Evolutionary conservation across 53 echinoderm and acorn worm species (phyloP).

Genomic region (Hippasteria phrygiana): DNA sequence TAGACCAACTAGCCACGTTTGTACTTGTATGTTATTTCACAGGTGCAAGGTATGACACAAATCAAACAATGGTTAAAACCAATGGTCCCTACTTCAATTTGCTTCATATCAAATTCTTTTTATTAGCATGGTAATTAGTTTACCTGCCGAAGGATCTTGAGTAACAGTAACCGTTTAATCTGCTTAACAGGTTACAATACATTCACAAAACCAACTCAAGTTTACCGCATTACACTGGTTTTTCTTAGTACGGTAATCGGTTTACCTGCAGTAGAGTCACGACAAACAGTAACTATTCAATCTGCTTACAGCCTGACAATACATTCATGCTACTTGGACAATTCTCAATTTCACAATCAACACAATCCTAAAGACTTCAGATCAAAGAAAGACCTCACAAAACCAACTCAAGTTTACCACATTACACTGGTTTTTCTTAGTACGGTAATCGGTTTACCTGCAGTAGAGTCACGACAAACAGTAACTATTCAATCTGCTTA

Average conservation of each 20-base stretch:
- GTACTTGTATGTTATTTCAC: too few relatives aligned
- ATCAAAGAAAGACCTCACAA: too few relatives aligned
- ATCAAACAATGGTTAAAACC: too few relatives aligned
- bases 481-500: slow-evolving; percentile 54
- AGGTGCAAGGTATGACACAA: too few relatives aligned
- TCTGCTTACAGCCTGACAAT: slow-evolving; percentile 71
- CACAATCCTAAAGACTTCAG: too few relatives aligned
- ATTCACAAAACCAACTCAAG: slow-evolving; percentile 24
- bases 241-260: neutral
- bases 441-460: slow-evolving; percentile 40
- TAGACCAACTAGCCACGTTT: too few relatives aligned
- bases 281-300: slow-evolving; percentile 68
- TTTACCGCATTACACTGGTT: neutral
- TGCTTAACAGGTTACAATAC: slow-evolving; percentile 54
- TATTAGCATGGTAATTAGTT: neutral
- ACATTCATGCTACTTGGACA: slow-evolving; percentile 52
- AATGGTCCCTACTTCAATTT: too few relatives aligned
- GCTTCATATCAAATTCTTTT: neutral
- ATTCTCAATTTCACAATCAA: too few relatives aligned
- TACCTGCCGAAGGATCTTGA: slow-evolving; percentile 69
- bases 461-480: slow-evolving; percentile 67
- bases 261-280: slow-evolving; percentile 70
- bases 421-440: neutral
- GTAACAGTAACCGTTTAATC: slow-evolving; percentile 67
- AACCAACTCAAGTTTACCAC: slow-evolving; percentile 18